phyloP scores from a whole-genome alignment of 1,140 invertebrate genomes.

The Stegodyphus mimosarum region DNA sequence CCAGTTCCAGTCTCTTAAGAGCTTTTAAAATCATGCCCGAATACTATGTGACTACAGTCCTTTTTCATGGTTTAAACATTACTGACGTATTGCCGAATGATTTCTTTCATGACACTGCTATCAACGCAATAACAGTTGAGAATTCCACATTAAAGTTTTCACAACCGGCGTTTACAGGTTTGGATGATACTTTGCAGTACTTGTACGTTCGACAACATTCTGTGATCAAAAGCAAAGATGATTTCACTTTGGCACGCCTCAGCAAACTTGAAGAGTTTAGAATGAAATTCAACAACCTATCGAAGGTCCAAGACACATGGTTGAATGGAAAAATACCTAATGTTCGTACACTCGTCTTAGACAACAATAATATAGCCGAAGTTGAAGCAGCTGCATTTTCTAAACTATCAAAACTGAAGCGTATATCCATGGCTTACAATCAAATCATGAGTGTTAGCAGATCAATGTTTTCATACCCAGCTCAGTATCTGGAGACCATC shows the following conservation, averaged over 20 bases:
- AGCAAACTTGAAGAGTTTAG: slow-evolving; percentile 14
- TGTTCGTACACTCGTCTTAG: slow-evolving; percentile 19
- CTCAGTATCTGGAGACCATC: slow-evolving; percentile 4
- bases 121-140: slow-evolving; percentile 20
- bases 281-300: not conserved
- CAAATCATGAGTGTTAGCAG: slow-evolving; percentile 14
- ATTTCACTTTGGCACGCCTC: slow-evolving; percentile 17
- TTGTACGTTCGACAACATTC: slow-evolving; percentile 22
- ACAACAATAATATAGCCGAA: slow-evolving; percentile 12
- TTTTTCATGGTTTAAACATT: slow-evolving; percentile 13
- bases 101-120: slow-evolving; percentile 17
- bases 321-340: slow-evolving; percentile 41
- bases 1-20: not conserved
- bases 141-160: slow-evolving; percentile 6
- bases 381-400: slow-evolving; percentile 31
- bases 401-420: not conserved
- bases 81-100: slow-evolving; percentile 6
- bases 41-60: slow-evolving; percentile 17
- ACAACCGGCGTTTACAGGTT: slow-evolving; percentile 27
- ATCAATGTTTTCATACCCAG: slow-evolving; percentile 33
- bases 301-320: slow-evolving; percentile 17
- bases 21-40: slow-evolving; percentile 38
- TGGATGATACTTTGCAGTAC: slow-evolving; percentile 7
- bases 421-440: slow-evolving; percentile 26
- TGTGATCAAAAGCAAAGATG: slow-evolving; percentile 30